Evolutionary conservation across 1,140 invertebrate genomes (phyloP).

Genomic region (Myzus persicae): DNA sequence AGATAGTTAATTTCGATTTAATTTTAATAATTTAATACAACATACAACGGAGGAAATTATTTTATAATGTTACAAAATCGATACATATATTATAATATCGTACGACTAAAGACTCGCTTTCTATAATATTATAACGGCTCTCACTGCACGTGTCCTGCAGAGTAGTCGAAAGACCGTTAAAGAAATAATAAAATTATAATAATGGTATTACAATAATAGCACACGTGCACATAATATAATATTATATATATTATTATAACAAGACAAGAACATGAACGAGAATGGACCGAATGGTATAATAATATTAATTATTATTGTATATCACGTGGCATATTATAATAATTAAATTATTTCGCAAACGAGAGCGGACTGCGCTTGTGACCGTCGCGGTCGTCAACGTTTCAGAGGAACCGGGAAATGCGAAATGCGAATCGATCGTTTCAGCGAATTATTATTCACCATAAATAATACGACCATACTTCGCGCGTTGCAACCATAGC

Average conservation of each 20-base stretch:
- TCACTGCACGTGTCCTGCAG: background rate
- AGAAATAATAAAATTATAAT: background rate
- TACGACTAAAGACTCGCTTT: background rate
- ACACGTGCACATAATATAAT: background rate
- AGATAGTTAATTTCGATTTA: background rate
- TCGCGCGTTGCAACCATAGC: background rate
- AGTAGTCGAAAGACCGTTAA: background rate
- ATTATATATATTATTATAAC: background rate
- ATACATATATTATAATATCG: background rate
- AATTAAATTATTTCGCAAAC: background rate
- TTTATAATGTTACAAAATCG: conserved; percentile 1
- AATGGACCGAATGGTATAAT: background rate
- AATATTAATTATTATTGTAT: background rate
- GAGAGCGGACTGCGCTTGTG: background rate
- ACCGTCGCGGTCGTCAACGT: background rate
- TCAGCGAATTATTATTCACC: background rate
- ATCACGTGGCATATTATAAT: background rate
- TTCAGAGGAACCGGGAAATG: background rate
- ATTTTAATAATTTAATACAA: background rate
- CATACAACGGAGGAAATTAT: background rate
- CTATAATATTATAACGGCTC: background rate
- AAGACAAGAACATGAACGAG: background rate
- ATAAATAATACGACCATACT: background rate
- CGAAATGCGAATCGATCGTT: background rate
- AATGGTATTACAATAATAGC: background rate